phyloP scores from a whole-genome alignment of 2,797 vertebrate species.

The Aselliscus stoliczkanus region DNA sequence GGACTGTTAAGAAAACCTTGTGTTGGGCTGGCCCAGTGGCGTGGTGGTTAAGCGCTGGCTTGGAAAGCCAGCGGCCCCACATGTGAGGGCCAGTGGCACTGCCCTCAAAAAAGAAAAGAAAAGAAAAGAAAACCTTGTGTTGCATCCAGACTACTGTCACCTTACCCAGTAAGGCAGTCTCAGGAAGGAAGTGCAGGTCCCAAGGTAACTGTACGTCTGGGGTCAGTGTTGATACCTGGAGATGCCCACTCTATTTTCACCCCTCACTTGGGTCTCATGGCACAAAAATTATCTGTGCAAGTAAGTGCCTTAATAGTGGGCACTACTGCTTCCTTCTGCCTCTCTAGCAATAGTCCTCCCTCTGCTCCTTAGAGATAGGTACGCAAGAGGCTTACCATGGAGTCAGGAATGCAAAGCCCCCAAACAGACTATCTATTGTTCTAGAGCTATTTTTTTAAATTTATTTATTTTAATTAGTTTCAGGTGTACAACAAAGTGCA shows the following conservation, averaged over 20 bases:
- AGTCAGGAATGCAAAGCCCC: background rate
- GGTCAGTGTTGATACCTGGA: background rate
- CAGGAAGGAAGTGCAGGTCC: background rate
- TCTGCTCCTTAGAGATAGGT: background rate
- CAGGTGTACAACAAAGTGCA: too few relatives aligned
- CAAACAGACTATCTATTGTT: background rate
- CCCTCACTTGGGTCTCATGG: background rate
- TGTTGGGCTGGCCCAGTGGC: too few relatives aligned
- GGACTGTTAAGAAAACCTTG: background rate
- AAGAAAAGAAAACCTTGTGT: background rate
- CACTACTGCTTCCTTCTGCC: background rate
- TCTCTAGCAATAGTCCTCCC: background rate
- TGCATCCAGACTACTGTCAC: background rate
- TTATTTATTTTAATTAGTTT: too few relatives aligned
- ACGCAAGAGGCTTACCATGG: background rate
- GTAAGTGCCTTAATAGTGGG: background rate
- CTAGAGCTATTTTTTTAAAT: too few relatives aligned
- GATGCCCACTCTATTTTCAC: background rate
- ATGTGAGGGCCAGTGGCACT: too few relatives aligned
- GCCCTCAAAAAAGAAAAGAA: too few relatives aligned
- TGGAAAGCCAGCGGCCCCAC: too few relatives aligned
- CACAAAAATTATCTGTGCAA: conserved; percentile 13
- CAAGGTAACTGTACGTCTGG: background rate
- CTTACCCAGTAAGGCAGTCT: background rate
- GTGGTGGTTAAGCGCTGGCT: too few relatives aligned